Evolutionary conservation across 2,113 vertebrate genomes (phyloP), one percentile per base, ranked within the genome.

Genomic region (Perca fluviatilis): DNA sequence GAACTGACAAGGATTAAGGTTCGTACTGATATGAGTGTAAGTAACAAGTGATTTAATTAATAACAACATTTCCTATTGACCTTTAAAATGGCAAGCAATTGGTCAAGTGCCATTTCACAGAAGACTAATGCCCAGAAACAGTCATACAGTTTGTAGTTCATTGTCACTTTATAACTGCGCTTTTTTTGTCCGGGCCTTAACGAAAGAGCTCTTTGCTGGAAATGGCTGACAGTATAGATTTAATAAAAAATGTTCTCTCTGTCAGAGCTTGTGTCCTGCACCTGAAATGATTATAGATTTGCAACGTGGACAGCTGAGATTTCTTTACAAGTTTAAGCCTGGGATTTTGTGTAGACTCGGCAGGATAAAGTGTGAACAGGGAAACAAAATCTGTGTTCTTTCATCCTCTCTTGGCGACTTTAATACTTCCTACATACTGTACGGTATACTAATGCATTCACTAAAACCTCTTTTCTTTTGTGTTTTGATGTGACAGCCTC

Each of bases 21-120:
- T 71, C 64, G 36, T 58, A 9, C 68, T 64, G 67, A 72, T 79
- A 71, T 5, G 43, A 58, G 53, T 74, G 71, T 73, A 27, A 27
- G 27, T 27, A 79, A 74, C 75, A 71, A 73, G 70, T 81, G 72
- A 86, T 89, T 83, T 50, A 79, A 74, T 80, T 77, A 56, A 79
- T 89, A 83, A 83, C 23, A 82, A 56, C 56, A 65, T 49, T 83
- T 64, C 66, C 64, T 10, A 23, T 30, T 66, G 80, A 85, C 86
- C 86, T 91, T 87, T 82, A 43, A 79, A 86, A 82, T 67, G 73
- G 25, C 83, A 73, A 77, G 61, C 69, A 75, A 81, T 85, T 82
- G 78, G 60, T 77, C 71, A 80, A 64, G 68, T 82, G 72, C 47
- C 50, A 76, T 62, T 83, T 74, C 19, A 36, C 56, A 43, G 40